Evolutionary conservation across 2,797 vertebrate genomes (phyloP).

Genomic region (Cichlasoma orientale): DNA sequence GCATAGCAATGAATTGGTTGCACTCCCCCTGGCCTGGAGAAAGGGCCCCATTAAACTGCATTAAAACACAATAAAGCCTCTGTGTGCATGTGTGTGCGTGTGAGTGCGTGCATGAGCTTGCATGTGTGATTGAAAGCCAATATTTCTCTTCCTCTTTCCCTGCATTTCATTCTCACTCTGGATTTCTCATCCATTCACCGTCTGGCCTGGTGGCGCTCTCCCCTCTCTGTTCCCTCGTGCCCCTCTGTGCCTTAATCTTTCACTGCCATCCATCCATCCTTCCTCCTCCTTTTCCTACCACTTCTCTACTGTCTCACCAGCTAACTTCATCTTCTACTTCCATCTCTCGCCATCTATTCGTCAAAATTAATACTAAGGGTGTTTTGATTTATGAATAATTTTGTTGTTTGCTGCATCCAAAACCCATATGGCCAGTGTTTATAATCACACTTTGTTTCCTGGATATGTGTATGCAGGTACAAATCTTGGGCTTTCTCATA

Average conservation of each 20-base stretch:
- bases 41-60: conserved; percentile 79
- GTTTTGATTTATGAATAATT: conserved; percentile 49
- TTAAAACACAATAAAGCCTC: conserved; percentile 80
- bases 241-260: conserved; percentile 27
- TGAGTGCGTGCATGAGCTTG: conserved; percentile 15
- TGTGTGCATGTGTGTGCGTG: conserved; percentile 40
- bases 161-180: conserved; percentile 58
- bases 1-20: conserved; percentile 77
- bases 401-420: conserved; percentile 29
- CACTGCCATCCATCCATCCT: conserved; percentile 28
- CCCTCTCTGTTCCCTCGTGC: conserved; percentile 6
- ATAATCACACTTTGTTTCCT: conserved; percentile 22
- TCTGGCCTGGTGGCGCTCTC: conserved; percentile 46
- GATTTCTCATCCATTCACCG: conserved; percentile 54
- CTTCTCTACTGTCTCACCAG: conserved; percentile 12
- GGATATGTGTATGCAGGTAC: background rate
- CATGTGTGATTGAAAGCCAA: conserved; percentile 50
- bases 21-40: conserved; percentile 66
- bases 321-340: conserved; percentile 4
- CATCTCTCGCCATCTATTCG: background rate
- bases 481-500: background rate
- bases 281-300: background rate
- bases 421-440: conserved; percentile 15
- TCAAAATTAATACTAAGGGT: conserved; percentile 44
- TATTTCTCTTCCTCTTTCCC: conserved; percentile 56